These are phyloP conservation scores for Idaea biselata DNA, from an alignment of 2,888 invertebrate species.

Conservation along the genomic window DNA sequence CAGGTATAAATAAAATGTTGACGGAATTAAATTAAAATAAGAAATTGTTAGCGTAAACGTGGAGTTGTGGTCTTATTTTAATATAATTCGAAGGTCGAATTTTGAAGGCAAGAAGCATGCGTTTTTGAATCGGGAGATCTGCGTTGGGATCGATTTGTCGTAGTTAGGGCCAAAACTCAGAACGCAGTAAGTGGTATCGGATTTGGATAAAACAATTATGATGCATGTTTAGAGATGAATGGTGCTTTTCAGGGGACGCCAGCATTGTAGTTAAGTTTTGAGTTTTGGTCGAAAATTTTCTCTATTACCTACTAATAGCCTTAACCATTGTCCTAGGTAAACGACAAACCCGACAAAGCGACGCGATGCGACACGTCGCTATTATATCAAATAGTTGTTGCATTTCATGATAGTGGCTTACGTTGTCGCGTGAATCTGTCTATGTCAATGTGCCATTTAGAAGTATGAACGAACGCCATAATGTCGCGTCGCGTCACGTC, in stretches of 20 bases:
- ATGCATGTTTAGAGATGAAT: background rate
- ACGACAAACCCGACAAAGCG: no score
- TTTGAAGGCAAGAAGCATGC: slow-evolving; percentile 85
- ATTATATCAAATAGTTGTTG: no score
- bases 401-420: no score
- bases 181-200: background rate
- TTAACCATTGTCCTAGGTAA: background rate
- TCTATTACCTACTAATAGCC: background rate
- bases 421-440: no score
- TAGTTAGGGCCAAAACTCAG: slow-evolving; percentile 1
- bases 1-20: slow-evolving; percentile 83
- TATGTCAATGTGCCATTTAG: no score
- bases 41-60: slow-evolving; percentile 48
- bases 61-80: slow-evolving; percentile 68
- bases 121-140: slow-evolving; percentile 70
- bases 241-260: background rate
- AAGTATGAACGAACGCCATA: no score
- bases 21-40: slow-evolving; percentile 78
- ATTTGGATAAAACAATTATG: background rate
- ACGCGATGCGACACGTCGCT: no score
- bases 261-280: background rate
- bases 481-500: no score
- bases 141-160: slow-evolving; percentile 34
- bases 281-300: background rate
- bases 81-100: slow-evolving; percentile 77